Evolutionary conservation across 2,113 vertebrate species (phyloP), one percentile per base, ranked within the genome.

Genomic region (Salvelinus fontinalis): DNA sequence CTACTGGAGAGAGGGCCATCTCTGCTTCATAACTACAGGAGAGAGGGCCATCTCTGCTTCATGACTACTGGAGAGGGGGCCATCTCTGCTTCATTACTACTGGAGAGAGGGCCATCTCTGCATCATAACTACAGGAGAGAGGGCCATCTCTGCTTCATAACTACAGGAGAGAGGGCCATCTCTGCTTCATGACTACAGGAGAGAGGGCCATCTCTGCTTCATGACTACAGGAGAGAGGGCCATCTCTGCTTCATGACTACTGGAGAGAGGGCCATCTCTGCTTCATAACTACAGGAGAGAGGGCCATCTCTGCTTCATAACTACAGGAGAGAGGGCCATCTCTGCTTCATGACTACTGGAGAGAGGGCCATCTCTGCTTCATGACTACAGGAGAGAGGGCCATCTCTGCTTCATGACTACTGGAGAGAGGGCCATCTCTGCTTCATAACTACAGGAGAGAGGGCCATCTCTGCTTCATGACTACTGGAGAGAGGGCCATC

Each of bases 1-100:
- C 49, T 51, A 31, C 29, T 4, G 31, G 31, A 31, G 5, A 31
- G 31, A 31, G 31, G 31, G 31, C 31, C 31, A 31, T 31, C 5
- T 31, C 31, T 31, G 31, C 31, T 6, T 34, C 0, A 34, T 34
- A 34, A n/a, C 31, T 34, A 34, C 5, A 0, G 31, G 31, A 34
- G 1, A 34, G 5, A 34, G 31, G 31, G 51, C 44, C 59, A 70
- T 34, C 29, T 13, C 14, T 72, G 71, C 26, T 54, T 79, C 0
- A 34, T 34, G 31, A 34, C 31, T 34, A 34, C 31, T n/a, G 31
- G 8, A 31, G 27, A 24, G 73, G 64, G 69, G 54, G 51, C 44
- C 59, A 70, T 34, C 22, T 13, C 11, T 72, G 71, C 24, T 62
- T 79, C 75, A 79, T 79, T 74, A 79, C 73, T 62, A 74, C 51